These are phyloP conservation scores for Nansenia antarctica DNA, from an alignment of 2,113 vertebrate species.

Conservation along the genomic window DNA sequence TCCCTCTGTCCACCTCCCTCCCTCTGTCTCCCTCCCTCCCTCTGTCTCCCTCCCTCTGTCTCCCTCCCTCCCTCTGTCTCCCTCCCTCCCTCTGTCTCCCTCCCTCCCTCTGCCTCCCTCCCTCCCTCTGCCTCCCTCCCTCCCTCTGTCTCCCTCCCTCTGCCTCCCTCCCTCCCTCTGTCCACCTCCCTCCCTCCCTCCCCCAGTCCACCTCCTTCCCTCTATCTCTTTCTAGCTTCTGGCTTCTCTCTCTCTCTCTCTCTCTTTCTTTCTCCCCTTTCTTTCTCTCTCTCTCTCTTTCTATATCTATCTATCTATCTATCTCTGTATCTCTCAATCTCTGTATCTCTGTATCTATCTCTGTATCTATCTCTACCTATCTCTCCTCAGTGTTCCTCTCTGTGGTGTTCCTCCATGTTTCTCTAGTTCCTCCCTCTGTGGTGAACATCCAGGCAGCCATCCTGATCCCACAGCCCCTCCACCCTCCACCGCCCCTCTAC, in stretches of 20 bases:
- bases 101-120: conserved; percentile 60
- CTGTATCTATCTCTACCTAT: background rate
- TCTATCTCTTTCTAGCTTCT: conserved; percentile 1
- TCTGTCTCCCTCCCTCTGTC: too few relatives aligned
- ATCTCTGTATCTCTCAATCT: too few relatives aligned
- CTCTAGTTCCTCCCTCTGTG: background rate
- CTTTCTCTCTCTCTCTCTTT: background rate
- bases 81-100: conserved; percentile 19
- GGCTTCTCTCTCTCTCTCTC: background rate
- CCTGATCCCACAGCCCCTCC: background rate
- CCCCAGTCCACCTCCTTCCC: conserved; percentile 13
- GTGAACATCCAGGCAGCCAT: background rate
- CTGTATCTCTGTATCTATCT: background rate
- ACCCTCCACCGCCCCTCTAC: too few relatives aligned
- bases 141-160: too few relatives aligned
- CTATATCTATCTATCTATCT: background rate
- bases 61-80: conserved; percentile 19
- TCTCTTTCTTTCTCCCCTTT: background rate
- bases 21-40: too few relatives aligned
- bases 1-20: too few relatives aligned
- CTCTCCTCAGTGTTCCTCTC: background rate
- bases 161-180: too few relatives aligned
- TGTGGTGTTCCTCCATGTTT: background rate
- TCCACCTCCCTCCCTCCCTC: conserved; percentile 12
- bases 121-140: conserved; percentile 41